These are phyloP conservation scores for Amazona finschi DNA, from an alignment of 2,797 vertebrate species.

Conservation along the genomic window DNA sequence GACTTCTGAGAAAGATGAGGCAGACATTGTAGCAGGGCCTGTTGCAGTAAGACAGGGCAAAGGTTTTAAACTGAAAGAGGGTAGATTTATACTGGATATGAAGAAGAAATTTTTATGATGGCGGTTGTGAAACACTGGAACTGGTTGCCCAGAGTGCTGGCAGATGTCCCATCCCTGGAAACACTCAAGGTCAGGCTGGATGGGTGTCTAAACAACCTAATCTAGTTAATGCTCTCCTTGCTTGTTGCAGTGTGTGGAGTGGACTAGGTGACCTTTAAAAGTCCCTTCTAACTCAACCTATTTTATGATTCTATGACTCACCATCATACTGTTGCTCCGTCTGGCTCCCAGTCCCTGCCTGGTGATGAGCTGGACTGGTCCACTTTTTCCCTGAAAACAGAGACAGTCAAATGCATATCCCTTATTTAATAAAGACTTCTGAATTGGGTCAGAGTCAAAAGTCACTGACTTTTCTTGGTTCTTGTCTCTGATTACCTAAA, in stretches of 20 bases:
- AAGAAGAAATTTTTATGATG: not conserved
- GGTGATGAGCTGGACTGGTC: not conserved
- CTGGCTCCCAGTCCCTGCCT: not conserved
- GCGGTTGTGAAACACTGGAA: not conserved
- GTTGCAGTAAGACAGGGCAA: not conserved
- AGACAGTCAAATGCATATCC: not conserved
- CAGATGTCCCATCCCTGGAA: not conserved
- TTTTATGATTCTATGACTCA: not conserved
- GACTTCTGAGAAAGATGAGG: not conserved
- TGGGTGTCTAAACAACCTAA: not conserved
- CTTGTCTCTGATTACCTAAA: not conserved
- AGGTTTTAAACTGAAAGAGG: not conserved
- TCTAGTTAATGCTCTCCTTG: not conserved
- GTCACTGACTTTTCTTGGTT: not conserved
- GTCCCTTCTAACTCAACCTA: not conserved
- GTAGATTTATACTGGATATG: not conserved
- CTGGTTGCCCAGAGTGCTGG: not conserved
- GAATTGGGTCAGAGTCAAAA: not conserved
- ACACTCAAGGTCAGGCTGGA: not conserved
- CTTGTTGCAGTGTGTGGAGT: not conserved
- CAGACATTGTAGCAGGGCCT: not conserved
- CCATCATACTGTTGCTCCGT: not conserved
- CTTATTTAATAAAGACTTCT: not conserved
- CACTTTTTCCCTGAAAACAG: rapidly evolving
- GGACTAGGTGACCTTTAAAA: not conserved